Conservation (phyloP, 2,888 invertebrate species). For the Unio pictorum region DNA sequence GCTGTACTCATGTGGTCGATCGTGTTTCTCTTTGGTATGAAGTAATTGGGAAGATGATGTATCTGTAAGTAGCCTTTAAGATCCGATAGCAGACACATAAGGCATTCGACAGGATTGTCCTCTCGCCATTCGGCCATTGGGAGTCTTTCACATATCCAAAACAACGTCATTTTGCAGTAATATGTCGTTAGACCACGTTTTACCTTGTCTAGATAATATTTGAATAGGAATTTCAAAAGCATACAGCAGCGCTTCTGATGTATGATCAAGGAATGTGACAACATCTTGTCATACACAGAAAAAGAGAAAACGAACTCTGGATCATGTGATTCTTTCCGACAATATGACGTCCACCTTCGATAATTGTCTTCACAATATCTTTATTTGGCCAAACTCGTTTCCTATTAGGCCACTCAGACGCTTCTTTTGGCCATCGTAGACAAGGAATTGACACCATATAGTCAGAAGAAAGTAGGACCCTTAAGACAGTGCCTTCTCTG, state of each 20-base stretch:
- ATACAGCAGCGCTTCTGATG: slow-evolving; percentile 9
- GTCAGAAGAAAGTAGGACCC: background rate
- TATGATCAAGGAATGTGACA: slow-evolving; percentile 3
- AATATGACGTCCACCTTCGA: slow-evolving; percentile 6
- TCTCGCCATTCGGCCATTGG: background rate
- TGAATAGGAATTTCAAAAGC: slow-evolving; percentile 7
- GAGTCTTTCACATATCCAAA: slow-evolving; percentile 4
- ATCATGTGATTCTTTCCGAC: slow-evolving; percentile 8
- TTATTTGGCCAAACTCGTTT: slow-evolving; percentile 5
- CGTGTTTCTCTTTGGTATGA: slow-evolving; percentile 9
- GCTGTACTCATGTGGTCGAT: background rate
- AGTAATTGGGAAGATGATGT: slow-evolving; percentile 5
- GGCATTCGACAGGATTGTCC: slow-evolving; percentile 2
- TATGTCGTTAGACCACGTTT: slow-evolving; percentile 11
- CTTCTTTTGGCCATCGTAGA: slow-evolving; percentile 13
- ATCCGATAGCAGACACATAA: slow-evolving; percentile 1
- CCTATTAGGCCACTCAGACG: slow-evolving; percentile 2
- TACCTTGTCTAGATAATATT: slow-evolving; percentile 1
- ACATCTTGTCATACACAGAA: slow-evolving; percentile 7
- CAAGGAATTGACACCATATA: slow-evolving; percentile 9
- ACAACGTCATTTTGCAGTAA: slow-evolving; percentile 9
- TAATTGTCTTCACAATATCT: background rate
- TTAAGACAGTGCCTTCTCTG: background rate
- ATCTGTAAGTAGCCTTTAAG: background rate
- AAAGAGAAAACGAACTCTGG: slow-evolving; percentile 8